Conservation (phyloP, 1,140 invertebrate species). For the Apocrypta bakeri region DNA sequence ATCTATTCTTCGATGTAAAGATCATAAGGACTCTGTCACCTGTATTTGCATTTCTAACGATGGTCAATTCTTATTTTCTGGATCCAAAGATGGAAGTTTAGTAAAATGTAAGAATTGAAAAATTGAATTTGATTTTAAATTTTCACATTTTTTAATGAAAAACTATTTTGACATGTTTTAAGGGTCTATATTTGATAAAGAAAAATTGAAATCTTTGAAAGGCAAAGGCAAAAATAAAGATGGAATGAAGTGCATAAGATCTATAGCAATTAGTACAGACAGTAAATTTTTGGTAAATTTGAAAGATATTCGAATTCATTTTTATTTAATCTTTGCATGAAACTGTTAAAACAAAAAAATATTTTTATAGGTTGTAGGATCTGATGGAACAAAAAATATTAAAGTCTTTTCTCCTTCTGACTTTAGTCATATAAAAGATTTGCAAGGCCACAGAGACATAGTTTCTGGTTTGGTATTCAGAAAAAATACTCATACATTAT, state of each 20-base stretch:
- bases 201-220: slow-evolving; percentile 77
- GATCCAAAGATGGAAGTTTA: slow-evolving; percentile 90
- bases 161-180: slow-evolving; percentile 27
- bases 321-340: background rate
- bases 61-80: slow-evolving; percentile 84
- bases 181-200: slow-evolving; percentile 77
- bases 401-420: slow-evolving; percentile 89
- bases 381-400: slow-evolving; percentile 82
- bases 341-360: background rate
- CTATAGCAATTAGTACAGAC: slow-evolving; percentile 89
- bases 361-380: slow-evolving; percentile 77
- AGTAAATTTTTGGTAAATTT: slow-evolving; percentile 85
- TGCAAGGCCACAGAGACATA: slow-evolving; percentile 85
- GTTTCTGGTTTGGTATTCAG: slow-evolving; percentile 91
- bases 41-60: slow-evolving; percentile 87
- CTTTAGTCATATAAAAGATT: slow-evolving; percentile 86
- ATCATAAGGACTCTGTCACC: slow-evolving; percentile 87
- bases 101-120: slow-evolving; percentile 83
- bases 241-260: slow-evolving; percentile 75
- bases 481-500: slow-evolving; percentile 90
- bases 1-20: slow-evolving; percentile 79
- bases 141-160: background rate
- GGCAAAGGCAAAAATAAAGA: slow-evolving; percentile 71
- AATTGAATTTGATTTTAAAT: slow-evolving; percentile 41
- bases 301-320: background rate